Evolutionary conservation across 2,888 invertebrate species (phyloP).

Genomic region (Caenorhabditis panamensis): DNA sequence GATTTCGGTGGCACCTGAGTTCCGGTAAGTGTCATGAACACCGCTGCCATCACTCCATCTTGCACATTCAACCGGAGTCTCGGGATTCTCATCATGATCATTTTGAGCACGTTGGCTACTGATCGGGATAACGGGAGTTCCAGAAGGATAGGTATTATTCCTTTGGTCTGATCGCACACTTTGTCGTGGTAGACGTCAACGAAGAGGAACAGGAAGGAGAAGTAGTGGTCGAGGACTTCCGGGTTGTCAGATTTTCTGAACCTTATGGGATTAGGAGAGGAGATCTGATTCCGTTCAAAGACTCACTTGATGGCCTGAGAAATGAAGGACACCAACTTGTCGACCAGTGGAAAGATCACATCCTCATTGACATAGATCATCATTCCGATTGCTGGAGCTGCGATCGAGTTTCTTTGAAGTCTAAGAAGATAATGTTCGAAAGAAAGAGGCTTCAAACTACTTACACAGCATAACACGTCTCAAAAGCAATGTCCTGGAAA

Average conservation of each 20-base stretch:
- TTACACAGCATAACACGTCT: constrained; percentile 46
- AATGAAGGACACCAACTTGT: constrained; percentile 31
- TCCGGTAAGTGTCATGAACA: constrained; percentile 85
- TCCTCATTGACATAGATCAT: constrained; percentile 56
- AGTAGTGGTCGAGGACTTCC: constrained; percentile 89
- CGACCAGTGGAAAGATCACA: constrained; percentile 22
- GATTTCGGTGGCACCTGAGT: constrained; percentile 71
- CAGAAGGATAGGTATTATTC: constrained; percentile 92
- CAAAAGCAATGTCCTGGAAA: constrained; percentile 42
- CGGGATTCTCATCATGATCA: constrained; percentile 92
- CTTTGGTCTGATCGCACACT: constrained; percentile 86
- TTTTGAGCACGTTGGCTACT: constrained; percentile 91
- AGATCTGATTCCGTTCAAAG: too few relatives aligned
- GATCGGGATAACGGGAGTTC: constrained; percentile 89
- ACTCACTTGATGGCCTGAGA: constrained; percentile 21
- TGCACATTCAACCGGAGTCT: constrained; percentile 92
- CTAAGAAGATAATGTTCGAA: too few relatives aligned
- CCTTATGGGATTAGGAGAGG: too few relatives aligned
- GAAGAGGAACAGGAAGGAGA: constrained; percentile 93
- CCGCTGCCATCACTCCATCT: constrained; percentile 92
- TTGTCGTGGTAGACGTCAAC: constrained; percentile 89
- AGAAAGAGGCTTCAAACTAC: too few relatives aligned
- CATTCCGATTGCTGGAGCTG: constrained; percentile 57
- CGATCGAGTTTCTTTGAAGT: constrained; percentile 42
- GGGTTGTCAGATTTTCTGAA: constrained; percentile 25